Base-by-base conservation (phyloP, 2,888 invertebrate species). In the Phrixothrix hirtus region DNA sequence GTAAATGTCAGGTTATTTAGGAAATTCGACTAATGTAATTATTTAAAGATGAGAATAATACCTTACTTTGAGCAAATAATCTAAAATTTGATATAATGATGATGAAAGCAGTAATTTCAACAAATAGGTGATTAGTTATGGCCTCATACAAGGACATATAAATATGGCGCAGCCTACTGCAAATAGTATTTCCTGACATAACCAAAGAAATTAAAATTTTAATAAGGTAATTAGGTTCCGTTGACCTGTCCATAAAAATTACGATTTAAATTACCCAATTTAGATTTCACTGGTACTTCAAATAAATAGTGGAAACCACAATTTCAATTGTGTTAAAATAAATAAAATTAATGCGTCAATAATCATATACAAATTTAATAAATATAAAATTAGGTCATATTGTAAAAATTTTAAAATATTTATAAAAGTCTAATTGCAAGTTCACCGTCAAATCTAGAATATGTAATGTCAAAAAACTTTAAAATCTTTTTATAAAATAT, bases 181-280 rank as follows among this genome's bases (percentile, higher is more conserved):
- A 36, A 25, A 36, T 36, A 36, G 21, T 25, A 25, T 36, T 38
- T 26, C 27, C 26, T 26, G n/a, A 30, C 11, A 2, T 7, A 26
- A 26, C n/a, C n/a, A 26, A 7, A 11, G 15, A 35, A 37, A 25
- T 26, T 25, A 21, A 37, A 12, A 11, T 12, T 26, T 25, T 37
- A 11, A 12, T 17, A 41, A 29, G 27, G 16, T 12, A 39, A 39
- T 39, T 39, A 39, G 30, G 15, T 7, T 29, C 4, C 13, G 31
- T 31, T n/a, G n/a, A n/a, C n/a, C n/a, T n/a, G n/a, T n/a, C n/a
- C n/a, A n/a, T n/a, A n/a, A 26, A 43, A 37, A 26, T 16, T 25
- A 43, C 7, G 25, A 34, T 11, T 17, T 25, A 14, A 43, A 43
- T 26, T 43, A 15, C 27, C 27, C 26, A 43, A 43, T 43, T 43